Evolutionary conservation across 1,140 invertebrate species (phyloP).

Genomic region (Parasteatoda tepidariorum): DNA sequence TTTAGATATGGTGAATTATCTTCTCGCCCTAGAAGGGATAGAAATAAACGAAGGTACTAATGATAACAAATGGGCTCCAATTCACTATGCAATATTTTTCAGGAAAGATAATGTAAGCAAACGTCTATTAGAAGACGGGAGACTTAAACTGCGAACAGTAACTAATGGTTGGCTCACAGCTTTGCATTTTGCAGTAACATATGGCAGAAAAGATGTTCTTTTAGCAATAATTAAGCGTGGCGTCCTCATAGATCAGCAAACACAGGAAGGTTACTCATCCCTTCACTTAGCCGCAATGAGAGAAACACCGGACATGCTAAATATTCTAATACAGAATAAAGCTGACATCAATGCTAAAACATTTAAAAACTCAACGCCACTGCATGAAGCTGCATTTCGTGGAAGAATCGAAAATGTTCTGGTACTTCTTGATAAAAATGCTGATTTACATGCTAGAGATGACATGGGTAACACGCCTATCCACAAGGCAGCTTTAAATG

Average conservation of each 20-base stretch:
- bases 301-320: not conserved
- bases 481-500: not conserved
- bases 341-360: not conserved
- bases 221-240: slow-evolving; percentile 95
- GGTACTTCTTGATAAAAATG: slow-evolving; percentile 88
- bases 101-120: not conserved
- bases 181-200: slow-evolving; percentile 90
- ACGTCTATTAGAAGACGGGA: too few species aligned
- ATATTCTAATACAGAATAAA: not conserved
- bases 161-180: slow-evolving; percentile 71
- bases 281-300: not conserved
- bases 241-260: slow-evolving; percentile 92
- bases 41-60: too few species aligned
- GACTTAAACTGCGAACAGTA: too few species aligned
- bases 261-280: slow-evolving; percentile 79
- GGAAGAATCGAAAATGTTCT: slow-evolving; percentile 87
- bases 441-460: slow-evolving; percentile 72
- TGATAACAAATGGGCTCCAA: too few species aligned
- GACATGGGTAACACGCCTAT: not conserved
- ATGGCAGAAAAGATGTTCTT: slow-evolving; percentile 96
- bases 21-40: too few species aligned
- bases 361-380: slow-evolving; percentile 87
- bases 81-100: too few species aligned
- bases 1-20: not conserved
- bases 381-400: slow-evolving; percentile 86